Conservation (phyloP, 2,797 vertebrate genomes). For the Scolopax bukidnonensis region DNA sequence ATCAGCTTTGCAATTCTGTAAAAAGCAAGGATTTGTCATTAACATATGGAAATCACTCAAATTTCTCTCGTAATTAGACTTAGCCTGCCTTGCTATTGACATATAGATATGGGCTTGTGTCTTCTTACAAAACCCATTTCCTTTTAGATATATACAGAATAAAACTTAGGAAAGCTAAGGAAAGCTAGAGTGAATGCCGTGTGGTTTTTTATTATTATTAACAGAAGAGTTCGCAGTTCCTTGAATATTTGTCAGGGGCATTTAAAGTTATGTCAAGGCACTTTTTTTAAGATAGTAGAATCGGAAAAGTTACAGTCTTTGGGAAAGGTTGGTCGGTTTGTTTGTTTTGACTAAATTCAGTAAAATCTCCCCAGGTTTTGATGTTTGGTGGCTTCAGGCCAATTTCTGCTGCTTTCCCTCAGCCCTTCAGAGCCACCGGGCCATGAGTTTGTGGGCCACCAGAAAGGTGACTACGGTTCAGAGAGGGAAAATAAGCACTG, state of each 20-base stretch:
- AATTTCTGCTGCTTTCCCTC: neutral
- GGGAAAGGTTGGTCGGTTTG: neutral
- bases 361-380: neutral
- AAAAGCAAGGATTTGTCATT: constrained; percentile 16
- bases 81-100: neutral
- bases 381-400: neutral
- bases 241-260: neutral
- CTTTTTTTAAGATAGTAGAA: neutral
- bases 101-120: neutral
- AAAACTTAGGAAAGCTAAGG: neutral
- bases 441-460: neutral
- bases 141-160: neutral
- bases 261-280: neutral
- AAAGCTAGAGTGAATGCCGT: neutral
- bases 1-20: neutral
- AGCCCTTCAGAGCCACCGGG: neutral
- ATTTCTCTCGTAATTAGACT: constrained; percentile 6
- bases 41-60: constrained; percentile 22
- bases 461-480: neutral
- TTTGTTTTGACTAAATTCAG: neutral
- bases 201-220: neutral
- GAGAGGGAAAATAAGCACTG: neutral
- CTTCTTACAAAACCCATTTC: neutral
- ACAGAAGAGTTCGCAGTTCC: neutral
- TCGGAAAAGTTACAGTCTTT: neutral